Base-by-base conservation (phyloP, 2,888 invertebrate species). In the Brassicogethes aeneus region DNA sequence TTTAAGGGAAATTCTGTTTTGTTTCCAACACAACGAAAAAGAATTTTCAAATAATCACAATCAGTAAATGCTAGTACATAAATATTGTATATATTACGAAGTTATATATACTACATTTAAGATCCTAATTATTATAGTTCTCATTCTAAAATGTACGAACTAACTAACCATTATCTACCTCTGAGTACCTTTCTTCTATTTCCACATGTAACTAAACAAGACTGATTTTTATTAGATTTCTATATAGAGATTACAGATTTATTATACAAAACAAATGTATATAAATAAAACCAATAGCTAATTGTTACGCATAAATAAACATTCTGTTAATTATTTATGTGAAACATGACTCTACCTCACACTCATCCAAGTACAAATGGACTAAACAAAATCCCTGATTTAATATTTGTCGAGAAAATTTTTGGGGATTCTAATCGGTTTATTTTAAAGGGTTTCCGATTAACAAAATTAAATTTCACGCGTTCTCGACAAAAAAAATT, bases 141-240 rank as follows among this genome's bases (percentile, higher is more conserved):
- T 5, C 10, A 23, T 23, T 23, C 23, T 23, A 23, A 23, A 10
- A 23, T 23, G 23, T 7, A 23, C 10, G 10, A 23, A 23, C 23
- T 7, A 7, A 7, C 5, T 7, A 23, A 23, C 23, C 23, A 57
- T 56, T 52, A 47, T 53, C 61, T 61, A 61, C 60, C 61, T 60
- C 61, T 54, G 50, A 54, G 55, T 57, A 55, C 57, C 56, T 57
- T 43, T 42, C 48, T 50, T 51, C 47, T 51, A 51, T 48, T 53
- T 56, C 51, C 47, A 48, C 49, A 44, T 53, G 59, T 57, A 60
- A 64, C 59, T 58, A 42, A 55, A 66, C 61, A 68, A 68, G 68
- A 68, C 68, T 68, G 68, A 68, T 68, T 68, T 68, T 68, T 57
- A 63, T 65, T 66, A 66, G 65, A 62, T 59, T 60, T 59, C 59